Conservation (phyloP, 2,888 invertebrate species). For the Oxycera nigricornis region DNA sequence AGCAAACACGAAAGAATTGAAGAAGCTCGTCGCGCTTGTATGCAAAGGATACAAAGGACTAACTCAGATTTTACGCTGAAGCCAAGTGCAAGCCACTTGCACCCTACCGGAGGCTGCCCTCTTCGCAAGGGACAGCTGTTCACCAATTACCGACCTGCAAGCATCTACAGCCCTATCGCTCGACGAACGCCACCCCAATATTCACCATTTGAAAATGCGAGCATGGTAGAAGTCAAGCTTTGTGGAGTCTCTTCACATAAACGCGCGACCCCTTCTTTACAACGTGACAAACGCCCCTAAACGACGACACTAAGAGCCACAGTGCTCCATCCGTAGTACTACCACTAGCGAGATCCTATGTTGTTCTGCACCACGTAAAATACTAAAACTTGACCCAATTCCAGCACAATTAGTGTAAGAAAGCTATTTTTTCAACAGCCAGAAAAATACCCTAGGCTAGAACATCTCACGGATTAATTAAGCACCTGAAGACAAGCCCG, state of each 20-base stretch:
- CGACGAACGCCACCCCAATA: background rate
- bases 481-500: background rate
- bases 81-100: slow-evolving; percentile 6
- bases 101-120: background rate
- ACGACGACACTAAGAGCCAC: background rate
- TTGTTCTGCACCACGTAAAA: background rate
- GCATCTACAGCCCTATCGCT: background rate
- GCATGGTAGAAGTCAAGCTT: background rate
- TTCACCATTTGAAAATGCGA: background rate
- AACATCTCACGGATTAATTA: background rate
- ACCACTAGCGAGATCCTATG: background rate
- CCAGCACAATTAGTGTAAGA: background rate
- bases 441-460: background rate
- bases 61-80: background rate
- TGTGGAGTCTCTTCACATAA: background rate
- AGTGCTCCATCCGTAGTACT: background rate
- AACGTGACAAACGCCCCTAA: background rate
- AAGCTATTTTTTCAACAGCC: background rate
- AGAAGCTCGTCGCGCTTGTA: too few species aligned
- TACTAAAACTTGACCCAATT: slow-evolving; percentile 11
- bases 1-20: too few species aligned
- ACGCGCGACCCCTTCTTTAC: slow-evolving; percentile 7
- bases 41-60: slow-evolving; percentile 3
- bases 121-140: slow-evolving; percentile 2
- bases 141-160: background rate